Conservation (phyloP, 92 coral and sea anemone species). For the Ricordea florida region DNA sequence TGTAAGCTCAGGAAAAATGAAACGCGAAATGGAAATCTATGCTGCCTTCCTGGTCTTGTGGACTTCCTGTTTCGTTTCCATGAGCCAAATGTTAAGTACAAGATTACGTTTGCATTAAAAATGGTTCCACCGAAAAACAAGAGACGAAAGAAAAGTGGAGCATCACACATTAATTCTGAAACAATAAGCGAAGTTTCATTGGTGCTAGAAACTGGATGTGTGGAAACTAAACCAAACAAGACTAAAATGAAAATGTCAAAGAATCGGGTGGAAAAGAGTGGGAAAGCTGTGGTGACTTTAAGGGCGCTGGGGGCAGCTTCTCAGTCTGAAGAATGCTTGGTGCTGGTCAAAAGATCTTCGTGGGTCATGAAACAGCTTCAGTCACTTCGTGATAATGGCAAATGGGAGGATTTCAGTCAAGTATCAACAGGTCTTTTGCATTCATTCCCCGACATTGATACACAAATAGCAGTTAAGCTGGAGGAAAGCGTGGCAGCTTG, state of each 20-base stretch:
- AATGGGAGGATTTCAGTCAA: slow-evolving; percentile 51
- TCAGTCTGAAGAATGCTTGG: slow-evolving; percentile 6
- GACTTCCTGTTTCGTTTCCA: slow-evolving; percentile 41
- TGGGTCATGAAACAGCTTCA: slow-evolving; percentile 66
- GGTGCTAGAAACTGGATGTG: slow-evolving; percentile 14
- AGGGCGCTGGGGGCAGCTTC: slow-evolving; percentile 14
- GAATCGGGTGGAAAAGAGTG: neutral
- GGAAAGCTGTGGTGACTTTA: neutral
- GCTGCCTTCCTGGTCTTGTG: slow-evolving; percentile 20
- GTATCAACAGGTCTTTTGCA: slow-evolving; percentile 2
- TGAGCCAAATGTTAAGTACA: slow-evolving; percentile 16
- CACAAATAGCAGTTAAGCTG: slow-evolving; percentile 44
- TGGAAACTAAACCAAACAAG: neutral
- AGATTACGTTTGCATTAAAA: slow-evolving; percentile 12
- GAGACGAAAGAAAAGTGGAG: neutral
- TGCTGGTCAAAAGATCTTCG: slow-evolving; percentile 19
- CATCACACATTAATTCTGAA: neutral
- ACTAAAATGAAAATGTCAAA: neutral
- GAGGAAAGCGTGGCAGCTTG: slow-evolving; percentile 67
- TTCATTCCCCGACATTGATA: slow-evolving; percentile 26
- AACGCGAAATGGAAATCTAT: neutral
- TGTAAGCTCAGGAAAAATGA: slow-evolving; percentile 4
- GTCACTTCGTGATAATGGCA: slow-evolving; percentile 65
- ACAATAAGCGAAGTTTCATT: slow-evolving; percentile 13
- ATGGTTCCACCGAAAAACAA: slow-evolving; percentile 3